Base-by-base conservation (phyloP, 2,113 vertebrate species). In the Thunnus thynnus region DNA sequence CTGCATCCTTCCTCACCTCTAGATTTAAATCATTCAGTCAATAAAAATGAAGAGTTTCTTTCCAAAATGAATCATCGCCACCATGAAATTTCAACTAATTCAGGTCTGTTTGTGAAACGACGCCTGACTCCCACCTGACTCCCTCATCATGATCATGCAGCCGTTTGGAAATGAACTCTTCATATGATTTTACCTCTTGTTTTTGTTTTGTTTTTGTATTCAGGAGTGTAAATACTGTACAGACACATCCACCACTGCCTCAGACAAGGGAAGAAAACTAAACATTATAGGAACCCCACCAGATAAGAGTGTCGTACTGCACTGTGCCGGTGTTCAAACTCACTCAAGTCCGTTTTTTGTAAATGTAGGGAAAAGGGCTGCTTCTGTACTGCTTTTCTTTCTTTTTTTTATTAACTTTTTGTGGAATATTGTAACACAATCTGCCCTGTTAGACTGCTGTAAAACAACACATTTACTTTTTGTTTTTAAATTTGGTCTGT, bases 181-280 rank as follows among this genome's bases (percentile, higher is more conserved):
- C 3, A 1, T 44, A 18, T 62, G 30, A 64, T 52, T 73, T 73
- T 0, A 36, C 12, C 12, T 58, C 3, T 13, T 55, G 2, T n/a
- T 27, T 54, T 41, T 55, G 2, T n/a, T 27, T 54, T 41, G 7
- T 56, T 60, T 76, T 11, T 56, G 6, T 27, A 5, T 75, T 57
- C 14, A 17, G n/a, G 72, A 50, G 27, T 78, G 48, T 87, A 71
- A 56, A 81, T 63, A 80, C 20, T 75, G 61, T 46, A 81, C 65
- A 50, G 36, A 75, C 65, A 3, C 63, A 56, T 25, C 17, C 52
- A 46, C 30, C 41, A 17, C 74, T 76, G 72, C 76, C 68, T 73
- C 80, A 48, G 57, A 72, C 25, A 51, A 63, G 2, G 11, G 11
- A 32, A 7, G 17, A 27, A 56, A 56, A 69, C 0, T 8, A 7